Conservation (phyloP, 2,797 vertebrate genomes). For the Diplodus puntazzo region DNA sequence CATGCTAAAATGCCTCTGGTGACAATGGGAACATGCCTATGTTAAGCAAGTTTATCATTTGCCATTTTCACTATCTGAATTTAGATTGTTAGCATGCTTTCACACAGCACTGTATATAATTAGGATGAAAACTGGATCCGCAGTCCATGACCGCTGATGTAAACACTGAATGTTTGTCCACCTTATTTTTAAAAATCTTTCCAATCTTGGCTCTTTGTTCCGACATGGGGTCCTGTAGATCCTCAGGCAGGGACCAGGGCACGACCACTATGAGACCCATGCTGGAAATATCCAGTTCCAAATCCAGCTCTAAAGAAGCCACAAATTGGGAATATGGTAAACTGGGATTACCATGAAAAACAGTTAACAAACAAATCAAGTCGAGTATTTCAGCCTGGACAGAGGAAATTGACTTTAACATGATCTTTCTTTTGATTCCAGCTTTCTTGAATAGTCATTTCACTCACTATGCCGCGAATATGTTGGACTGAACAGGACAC, state of each 20-base stretch:
- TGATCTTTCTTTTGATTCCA: not conserved
- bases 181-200: slow-evolving; percentile 63
- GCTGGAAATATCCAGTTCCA: slow-evolving; percentile 19
- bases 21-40: not conserved
- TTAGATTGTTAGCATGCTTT: not conserved
- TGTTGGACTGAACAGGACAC: no score
- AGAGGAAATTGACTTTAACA: not conserved
- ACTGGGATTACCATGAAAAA: not conserved
- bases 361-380: not conserved
- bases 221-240: slow-evolving; percentile 23
- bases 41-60: not conserved
- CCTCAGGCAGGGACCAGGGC: slow-evolving; percentile 67
- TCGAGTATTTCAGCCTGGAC: not conserved
- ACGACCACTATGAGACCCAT: slow-evolving; percentile 62
- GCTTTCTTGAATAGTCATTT: not conserved
- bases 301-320: slow-evolving; percentile 21
- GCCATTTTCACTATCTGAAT: not conserved
- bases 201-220: slow-evolving; percentile 59
- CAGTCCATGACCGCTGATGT: not conserved
- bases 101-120: not conserved
- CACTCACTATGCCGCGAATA: not conserved
- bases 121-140: not conserved
- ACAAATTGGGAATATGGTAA: not conserved
- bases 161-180: slow-evolving; percentile 8
- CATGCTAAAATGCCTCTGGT: not conserved